Percentiles rank a stretch among this genome's conserved stretches.
These are phyloP conservation scores for Metellina segmentata DNA, from an alignment of 2,888 invertebrate genomes.

Conservation along the genomic window DNA sequence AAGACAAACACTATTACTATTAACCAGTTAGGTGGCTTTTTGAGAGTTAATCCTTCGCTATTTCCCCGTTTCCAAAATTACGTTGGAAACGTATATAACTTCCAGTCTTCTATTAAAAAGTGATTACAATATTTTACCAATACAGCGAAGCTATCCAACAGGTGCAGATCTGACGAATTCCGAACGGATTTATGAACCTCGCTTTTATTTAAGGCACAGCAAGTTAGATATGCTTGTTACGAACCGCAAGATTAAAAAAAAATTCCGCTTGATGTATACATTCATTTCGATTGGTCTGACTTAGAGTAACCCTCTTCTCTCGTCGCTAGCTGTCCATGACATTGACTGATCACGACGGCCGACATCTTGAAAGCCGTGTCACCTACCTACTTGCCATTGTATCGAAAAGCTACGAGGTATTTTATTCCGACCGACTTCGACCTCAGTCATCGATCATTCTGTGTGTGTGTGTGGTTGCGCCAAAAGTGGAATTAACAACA, in stretches of 20 bases:
- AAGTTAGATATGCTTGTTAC: background rate
- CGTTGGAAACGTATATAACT: too few species aligned
- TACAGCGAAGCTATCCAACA: background rate
- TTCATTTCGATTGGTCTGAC: constrained; percentile 35
- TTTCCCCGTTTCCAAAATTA: too few species aligned
- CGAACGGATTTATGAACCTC: background rate
- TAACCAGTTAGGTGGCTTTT: too few species aligned
- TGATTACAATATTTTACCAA: too few species aligned
- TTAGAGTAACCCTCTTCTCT: constrained; percentile 40
- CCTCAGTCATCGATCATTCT: constrained; percentile 54
- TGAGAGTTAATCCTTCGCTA: too few species aligned
- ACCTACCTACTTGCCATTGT: constrained; percentile 59
- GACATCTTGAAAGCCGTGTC: constrained; percentile 55
- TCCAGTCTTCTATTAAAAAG: too few species aligned
- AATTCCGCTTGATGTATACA: background rate
- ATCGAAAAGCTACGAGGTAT: constrained; percentile 25
- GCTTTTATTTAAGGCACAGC: background rate
- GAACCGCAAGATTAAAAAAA: background rate
- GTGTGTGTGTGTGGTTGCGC: too few species aligned
- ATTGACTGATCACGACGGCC: constrained; percentile 58
- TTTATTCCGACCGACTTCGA: constrained; percentile 26
- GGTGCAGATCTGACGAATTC: background rate
- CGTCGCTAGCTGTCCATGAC: constrained; percentile 41
- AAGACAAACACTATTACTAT: too few species aligned
- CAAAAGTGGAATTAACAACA: constrained; percentile 52